Evolutionary conservation across 2,113 vertebrate genomes (phyloP).

Genomic region (Oreocharis arfaki): DNA sequence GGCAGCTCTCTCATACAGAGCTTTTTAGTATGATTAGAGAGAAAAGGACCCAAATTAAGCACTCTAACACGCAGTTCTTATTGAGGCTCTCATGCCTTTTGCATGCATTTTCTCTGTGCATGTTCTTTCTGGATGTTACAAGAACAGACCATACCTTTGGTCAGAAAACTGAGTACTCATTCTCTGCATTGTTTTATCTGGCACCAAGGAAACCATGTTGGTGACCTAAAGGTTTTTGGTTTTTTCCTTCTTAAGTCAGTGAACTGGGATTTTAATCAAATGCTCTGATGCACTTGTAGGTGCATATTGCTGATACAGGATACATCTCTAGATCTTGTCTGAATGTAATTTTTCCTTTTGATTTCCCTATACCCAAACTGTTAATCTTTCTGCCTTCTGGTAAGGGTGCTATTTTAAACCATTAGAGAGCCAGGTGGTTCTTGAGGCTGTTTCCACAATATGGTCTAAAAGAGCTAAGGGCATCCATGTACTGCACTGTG

Average conservation of each 20-base stretch:
- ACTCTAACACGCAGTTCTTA: rapidly evolving
- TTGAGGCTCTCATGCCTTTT: neutral
- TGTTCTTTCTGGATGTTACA: neutral
- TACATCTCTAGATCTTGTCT: neutral
- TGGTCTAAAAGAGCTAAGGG: neutral
- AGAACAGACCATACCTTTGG: neutral
- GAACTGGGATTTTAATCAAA: neutral
- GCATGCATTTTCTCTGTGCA: neutral
- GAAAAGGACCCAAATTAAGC: neutral
- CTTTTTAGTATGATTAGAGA: neutral
- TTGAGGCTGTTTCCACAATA: neutral
- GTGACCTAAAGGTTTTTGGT: neutral
- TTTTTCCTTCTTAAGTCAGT: neutral
- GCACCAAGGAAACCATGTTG: neutral
- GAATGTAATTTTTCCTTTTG: neutral
- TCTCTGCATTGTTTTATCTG: neutral
- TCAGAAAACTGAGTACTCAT: neutral
- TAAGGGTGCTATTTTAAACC: neutral
- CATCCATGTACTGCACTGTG: rapidly evolving
- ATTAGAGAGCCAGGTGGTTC: neutral
- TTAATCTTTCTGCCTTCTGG: neutral
- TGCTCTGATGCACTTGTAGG: neutral
- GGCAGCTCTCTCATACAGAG: neutral
- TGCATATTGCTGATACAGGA: neutral
- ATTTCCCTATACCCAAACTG: neutral